Evolutionary conservation across 2,888 invertebrate genomes (phyloP).

Genomic region (Coenonympha glycerion): DNA sequence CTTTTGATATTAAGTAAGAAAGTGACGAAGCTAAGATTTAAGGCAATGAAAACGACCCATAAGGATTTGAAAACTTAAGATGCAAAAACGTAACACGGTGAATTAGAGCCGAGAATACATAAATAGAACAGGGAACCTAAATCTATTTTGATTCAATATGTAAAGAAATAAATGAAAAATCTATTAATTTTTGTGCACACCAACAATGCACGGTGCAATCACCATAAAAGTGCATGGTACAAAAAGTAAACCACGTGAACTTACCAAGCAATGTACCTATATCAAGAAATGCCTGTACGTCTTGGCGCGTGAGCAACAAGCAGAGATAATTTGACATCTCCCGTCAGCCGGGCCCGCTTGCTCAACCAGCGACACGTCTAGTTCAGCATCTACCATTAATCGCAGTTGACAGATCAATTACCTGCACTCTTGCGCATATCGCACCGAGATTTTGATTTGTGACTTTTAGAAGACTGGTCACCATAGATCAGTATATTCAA

Average conservation of each 20-base stretch:
- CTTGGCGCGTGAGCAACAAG: slow-evolving; percentile 30
- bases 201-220: too few relatives aligned
- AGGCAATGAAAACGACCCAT: too few relatives aligned
- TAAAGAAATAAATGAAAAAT: too few relatives aligned
- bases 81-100: too few relatives aligned
- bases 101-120: too few relatives aligned
- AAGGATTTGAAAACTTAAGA: too few relatives aligned
- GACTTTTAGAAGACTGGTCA: slow-evolving; percentile 26
- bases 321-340: slow-evolving; percentile 48
- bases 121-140: too few relatives aligned
- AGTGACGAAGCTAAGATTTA: too few relatives aligned
- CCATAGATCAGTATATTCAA: background rate
- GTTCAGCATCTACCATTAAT: slow-evolving; percentile 47
- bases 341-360: slow-evolving; percentile 28
- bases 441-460: slow-evolving; percentile 43
- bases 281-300: slow-evolving; percentile 30
- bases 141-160: too few relatives aligned
- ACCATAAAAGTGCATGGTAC: background rate
- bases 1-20: too few relatives aligned
- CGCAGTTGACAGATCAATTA: slow-evolving; percentile 67
- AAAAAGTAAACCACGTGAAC: background rate
- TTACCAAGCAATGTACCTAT: slow-evolving; percentile 18
- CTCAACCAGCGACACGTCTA: slow-evolving; percentile 36
- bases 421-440: slow-evolving; percentile 35
- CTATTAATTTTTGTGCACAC: too few relatives aligned